phyloP scores from a whole-genome alignment of 2,113 vertebrate species.

The Cariama cristata region DNA sequence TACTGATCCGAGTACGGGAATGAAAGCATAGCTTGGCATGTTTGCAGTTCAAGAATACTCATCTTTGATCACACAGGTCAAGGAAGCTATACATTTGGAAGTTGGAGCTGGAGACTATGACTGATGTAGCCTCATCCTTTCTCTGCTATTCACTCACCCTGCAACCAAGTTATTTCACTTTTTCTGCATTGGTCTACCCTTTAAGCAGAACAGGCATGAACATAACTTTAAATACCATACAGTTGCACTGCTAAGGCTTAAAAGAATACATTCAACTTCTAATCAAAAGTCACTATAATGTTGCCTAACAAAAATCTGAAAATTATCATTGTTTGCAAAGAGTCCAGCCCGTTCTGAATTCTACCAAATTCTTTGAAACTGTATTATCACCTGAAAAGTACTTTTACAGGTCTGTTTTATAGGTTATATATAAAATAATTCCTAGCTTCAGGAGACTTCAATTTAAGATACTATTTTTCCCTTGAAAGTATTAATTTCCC shows the following conservation, averaged over 20 bases:
- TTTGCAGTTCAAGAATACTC: rapidly evolving
- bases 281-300: not conserved
- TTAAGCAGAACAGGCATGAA: not conserved
- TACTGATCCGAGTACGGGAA: not conserved
- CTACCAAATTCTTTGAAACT: not conserved
- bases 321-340: not conserved
- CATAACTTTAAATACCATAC: not conserved
- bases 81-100: not conserved
- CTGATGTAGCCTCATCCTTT: not conserved
- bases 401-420: not conserved
- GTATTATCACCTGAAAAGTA: not conserved
- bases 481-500: conserved; percentile 3
- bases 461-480: conserved; percentile 8
- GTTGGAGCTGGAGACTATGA: not conserved
- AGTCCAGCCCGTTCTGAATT: not conserved
- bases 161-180: not conserved
- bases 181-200: not conserved
- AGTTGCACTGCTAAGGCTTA: not conserved
- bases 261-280: not conserved
- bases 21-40: not conserved
- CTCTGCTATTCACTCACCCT: not conserved
- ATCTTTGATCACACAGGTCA: not conserved
- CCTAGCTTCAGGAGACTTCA: not conserved
- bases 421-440: not conserved
- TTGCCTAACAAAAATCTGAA: not conserved